Percentiles rank a stretch among this genome's conserved stretches.
These are phyloP conservation scores for Formica aserva DNA, from an alignment of 2,888 invertebrate species.

Conservation along the genomic window DNA sequence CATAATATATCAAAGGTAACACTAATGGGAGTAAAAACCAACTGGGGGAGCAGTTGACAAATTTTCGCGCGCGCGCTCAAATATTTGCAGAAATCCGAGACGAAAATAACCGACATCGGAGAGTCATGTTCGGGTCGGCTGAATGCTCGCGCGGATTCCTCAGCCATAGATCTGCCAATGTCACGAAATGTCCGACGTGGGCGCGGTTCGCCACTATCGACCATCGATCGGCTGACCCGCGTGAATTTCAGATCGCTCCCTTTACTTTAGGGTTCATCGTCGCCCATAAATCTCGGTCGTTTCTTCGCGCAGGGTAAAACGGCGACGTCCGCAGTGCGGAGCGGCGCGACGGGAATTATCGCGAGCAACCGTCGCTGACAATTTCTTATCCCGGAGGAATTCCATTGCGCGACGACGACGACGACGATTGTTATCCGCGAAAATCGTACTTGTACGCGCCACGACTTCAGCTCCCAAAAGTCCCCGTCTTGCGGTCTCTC, in stretches of 20 bases:
- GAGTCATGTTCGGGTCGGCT: slow-evolving; percentile 16
- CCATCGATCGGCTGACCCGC: slow-evolving; percentile 51
- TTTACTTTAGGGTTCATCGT: slow-evolving; percentile 52
- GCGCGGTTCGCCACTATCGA: slow-evolving; percentile 46
- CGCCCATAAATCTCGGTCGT: slow-evolving; percentile 48
- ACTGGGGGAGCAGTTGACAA: not conserved
- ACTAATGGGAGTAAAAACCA: not conserved
- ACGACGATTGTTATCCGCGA: slow-evolving; percentile 65
- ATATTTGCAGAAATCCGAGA: slow-evolving; percentile 9
- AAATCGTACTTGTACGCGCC: slow-evolving; percentile 59
- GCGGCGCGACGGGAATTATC: slow-evolving; percentile 18
- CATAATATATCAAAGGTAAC: not conserved
- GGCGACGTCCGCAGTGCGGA: slow-evolving; percentile 29
- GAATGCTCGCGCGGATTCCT: slow-evolving; percentile 12
- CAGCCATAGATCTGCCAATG: slow-evolving; percentile 42
- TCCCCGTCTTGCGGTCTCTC: not conserved
- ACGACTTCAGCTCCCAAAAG: not conserved
- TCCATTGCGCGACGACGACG: slow-evolving; percentile 57
- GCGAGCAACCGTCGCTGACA: slow-evolving; percentile 57
- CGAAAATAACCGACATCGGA: slow-evolving; percentile 17
- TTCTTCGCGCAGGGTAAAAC: slow-evolving; percentile 47
- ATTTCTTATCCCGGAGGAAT: slow-evolving; percentile 70
- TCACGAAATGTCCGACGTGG: slow-evolving; percentile 33
- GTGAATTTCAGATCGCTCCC: slow-evolving; percentile 51
- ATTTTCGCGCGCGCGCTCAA: not conserved